Evolutionary conservation across 2,113 vertebrate genomes (phyloP).

Genomic region (Pardalotus punctatus): DNA sequence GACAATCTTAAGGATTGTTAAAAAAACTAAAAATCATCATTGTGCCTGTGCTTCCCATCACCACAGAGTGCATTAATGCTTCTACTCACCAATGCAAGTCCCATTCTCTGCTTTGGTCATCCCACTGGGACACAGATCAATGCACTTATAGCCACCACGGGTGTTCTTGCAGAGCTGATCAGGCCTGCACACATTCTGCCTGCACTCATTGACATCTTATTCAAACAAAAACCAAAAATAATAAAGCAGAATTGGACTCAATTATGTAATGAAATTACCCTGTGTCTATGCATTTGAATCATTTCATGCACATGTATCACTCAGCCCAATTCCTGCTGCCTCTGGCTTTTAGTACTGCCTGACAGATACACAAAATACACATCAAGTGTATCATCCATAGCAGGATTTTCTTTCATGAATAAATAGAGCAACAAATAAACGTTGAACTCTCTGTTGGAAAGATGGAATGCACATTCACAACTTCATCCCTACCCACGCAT

Average conservation of each 20-base stretch:
- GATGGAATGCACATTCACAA: not conserved
- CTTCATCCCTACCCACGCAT: constrained; percentile 82
- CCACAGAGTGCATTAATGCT: not conserved
- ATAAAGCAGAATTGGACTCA: not conserved
- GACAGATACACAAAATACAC: not conserved
- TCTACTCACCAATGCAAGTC: constrained; percentile 87
- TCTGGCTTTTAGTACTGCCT: not conserved
- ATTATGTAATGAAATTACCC: not conserved
- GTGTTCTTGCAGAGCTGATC: constrained; percentile 96
- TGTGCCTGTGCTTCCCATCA: not conserved
- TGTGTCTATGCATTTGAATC: not conserved
- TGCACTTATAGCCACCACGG: constrained; percentile 91
- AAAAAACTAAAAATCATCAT: not conserved
- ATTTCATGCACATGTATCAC: not conserved
- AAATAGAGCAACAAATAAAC: not conserved
- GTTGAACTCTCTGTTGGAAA: not conserved
- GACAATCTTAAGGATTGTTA: not conserved
- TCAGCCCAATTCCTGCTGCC: not conserved
- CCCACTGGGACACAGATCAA: constrained; percentile 92
- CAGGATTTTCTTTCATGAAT: not conserved
- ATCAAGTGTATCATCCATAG: not conserved
- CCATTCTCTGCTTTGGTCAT: constrained; percentile 91
- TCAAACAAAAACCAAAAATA: not conserved
- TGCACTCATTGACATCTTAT: constrained; percentile 95
- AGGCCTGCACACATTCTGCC: constrained; percentile 88